Conservation (phyloP, 2,113 vertebrate genomes). For the Axis porcinus region DNA sequence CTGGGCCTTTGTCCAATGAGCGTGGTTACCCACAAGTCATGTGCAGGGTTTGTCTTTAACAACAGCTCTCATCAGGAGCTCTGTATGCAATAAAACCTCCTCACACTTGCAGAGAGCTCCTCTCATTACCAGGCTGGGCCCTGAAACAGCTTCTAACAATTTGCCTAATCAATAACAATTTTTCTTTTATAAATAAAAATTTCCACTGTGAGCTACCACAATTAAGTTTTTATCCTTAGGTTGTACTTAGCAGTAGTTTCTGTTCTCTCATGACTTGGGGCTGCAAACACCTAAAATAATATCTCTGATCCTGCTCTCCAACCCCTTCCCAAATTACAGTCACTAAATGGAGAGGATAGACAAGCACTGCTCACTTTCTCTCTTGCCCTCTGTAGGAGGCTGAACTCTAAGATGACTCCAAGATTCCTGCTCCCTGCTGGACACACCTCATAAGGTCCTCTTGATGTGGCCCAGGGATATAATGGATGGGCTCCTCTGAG, state of each 20-base stretch:
- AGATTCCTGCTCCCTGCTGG: background rate
- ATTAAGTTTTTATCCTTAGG: background rate
- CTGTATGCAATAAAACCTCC: accelerated
- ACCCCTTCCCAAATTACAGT: background rate
- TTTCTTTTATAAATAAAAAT: background rate
- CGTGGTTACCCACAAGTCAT: too few relatives aligned
- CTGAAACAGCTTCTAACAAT: background rate
- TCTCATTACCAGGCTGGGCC: background rate
- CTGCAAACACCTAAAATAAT: background rate
- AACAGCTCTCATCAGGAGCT: background rate
- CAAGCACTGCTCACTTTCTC: too few relatives aligned
- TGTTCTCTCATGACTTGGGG: background rate
- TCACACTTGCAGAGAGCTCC: background rate
- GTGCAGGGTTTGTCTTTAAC: background rate
- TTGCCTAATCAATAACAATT: background rate
- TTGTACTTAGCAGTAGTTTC: background rate
- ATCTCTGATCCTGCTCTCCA: background rate
- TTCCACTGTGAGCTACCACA: background rate
- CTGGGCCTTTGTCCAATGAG: background rate
- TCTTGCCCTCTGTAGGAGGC: background rate
- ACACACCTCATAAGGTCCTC: too few relatives aligned
- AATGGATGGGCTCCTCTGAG: background rate
- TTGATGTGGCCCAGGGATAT: background rate
- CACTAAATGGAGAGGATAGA: background rate
- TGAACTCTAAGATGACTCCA: background rate